These are phyloP conservation scores for Eueremaeus valkanovi DNA, from an alignment of 2,888 invertebrate genomes.

Conservation along the genomic window DNA sequence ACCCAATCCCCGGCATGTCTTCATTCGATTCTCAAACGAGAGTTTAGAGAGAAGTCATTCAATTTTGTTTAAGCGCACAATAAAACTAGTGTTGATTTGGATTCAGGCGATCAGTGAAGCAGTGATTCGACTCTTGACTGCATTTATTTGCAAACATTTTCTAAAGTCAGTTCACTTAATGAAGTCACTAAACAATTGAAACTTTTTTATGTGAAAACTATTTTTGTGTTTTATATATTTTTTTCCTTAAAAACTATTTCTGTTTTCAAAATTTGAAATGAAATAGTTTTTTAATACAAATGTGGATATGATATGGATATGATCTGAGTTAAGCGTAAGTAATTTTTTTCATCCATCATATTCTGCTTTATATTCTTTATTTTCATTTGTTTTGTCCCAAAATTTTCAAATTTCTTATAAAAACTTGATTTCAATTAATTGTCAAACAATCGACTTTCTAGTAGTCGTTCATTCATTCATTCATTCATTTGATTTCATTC, in stretches of 20 bases:
- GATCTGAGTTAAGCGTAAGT: neutral
- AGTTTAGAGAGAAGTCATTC: neutral
- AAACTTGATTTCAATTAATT: too few relatives aligned
- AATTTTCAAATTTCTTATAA: too few relatives aligned
- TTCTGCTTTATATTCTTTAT: too few relatives aligned
- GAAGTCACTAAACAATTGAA: neutral
- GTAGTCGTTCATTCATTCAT: too few relatives aligned
- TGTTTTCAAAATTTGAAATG: too few relatives aligned
- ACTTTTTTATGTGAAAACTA: neutral
- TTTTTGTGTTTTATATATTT: neutral
- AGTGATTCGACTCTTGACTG: neutral
- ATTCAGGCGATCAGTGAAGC: conserved; percentile 17
- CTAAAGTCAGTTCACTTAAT: neutral
- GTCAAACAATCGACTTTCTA: too few relatives aligned
- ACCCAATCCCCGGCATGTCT: neutral
- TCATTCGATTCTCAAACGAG: neutral
- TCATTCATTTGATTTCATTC: too few relatives aligned
- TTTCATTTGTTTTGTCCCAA: too few relatives aligned
- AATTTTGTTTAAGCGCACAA: neutral
- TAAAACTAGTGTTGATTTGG: conserved; percentile 13
- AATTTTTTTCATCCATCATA: neutral
- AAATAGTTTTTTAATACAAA: neutral
- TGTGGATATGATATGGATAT: neutral
- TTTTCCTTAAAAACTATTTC: neutral
- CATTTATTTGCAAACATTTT: neutral